Evolutionary conservation across 2,888 invertebrate genomes (phyloP).

Genomic region (Ditylenchus weischeri): DNA sequence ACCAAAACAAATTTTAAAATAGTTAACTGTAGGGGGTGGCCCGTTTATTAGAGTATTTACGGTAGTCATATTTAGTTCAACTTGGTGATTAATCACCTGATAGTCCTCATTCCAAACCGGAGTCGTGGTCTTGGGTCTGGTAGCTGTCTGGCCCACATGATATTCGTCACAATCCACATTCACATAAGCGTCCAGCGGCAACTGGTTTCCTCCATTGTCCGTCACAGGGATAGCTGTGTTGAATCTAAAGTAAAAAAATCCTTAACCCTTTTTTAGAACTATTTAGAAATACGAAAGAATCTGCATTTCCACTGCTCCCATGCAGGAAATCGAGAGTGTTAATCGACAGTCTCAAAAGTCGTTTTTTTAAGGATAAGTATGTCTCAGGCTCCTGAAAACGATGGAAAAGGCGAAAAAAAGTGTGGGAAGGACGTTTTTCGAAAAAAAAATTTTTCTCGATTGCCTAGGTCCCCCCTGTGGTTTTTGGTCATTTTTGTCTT

Average conservation of each 20-base stretch:
- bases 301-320: too few relatives aligned
- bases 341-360: too few relatives aligned
- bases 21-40: neutral
- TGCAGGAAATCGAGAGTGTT: too few relatives aligned
- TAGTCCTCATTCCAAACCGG: slow-evolving; percentile 56
- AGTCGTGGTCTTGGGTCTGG: slow-evolving; percentile 51
- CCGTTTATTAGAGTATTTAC: neutral
- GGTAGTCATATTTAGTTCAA: neutral
- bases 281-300: neutral
- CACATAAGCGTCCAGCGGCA: slow-evolving; percentile 33
- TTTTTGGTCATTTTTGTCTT: too few relatives aligned
- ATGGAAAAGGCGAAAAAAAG: too few relatives aligned
- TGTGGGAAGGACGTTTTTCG: too few relatives aligned
- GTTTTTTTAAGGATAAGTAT: too few relatives aligned
- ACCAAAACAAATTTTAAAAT: too few relatives aligned
- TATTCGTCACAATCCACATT: slow-evolving; percentile 57
- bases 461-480: too few relatives aligned
- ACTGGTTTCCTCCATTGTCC: neutral
- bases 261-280: neutral
- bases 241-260: slow-evolving; percentile 2
- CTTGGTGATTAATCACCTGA: slow-evolving; percentile 32
- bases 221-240: slow-evolving; percentile 1
- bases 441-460: too few relatives aligned
- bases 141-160: slow-evolving; percentile 52
- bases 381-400: too few relatives aligned